phyloP scores from a whole-genome alignment of 2,797 vertebrate genomes.

The Pagetopsis macropterus region DNA sequence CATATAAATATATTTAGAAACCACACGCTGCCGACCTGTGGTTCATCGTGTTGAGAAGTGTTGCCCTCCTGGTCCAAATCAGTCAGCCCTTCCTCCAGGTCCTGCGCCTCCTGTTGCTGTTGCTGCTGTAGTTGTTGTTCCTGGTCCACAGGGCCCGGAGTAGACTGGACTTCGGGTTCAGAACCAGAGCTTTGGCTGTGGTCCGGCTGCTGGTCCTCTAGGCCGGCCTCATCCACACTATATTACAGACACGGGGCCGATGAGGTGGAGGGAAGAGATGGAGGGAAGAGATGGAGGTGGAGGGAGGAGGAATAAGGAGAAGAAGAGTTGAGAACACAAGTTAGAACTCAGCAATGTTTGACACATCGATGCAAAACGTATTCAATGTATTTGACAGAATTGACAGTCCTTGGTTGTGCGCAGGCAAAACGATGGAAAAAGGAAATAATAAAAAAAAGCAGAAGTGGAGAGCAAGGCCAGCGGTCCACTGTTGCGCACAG shows the following conservation, averaged over 20 bases:
- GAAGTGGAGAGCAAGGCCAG: slow-evolving; percentile 64
- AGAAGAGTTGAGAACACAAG: slow-evolving; percentile 14
- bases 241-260: slow-evolving; percentile 35
- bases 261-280: slow-evolving; percentile 8
- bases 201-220: slow-evolving; percentile 64
- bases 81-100: slow-evolving; percentile 50
- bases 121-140: slow-evolving; percentile 30
- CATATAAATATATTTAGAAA: not conserved
- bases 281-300: not conserved
- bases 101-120: slow-evolving; percentile 14
- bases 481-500: slow-evolving; percentile 65
- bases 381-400: slow-evolving; percentile 24
- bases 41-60: slow-evolving; percentile 55
- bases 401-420: slow-evolving; percentile 40
- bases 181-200: slow-evolving; percentile 55
- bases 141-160: slow-evolving; percentile 57
- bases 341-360: not conserved
- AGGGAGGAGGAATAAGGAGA: slow-evolving; percentile 14
- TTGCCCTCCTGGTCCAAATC: slow-evolving; percentile 65
- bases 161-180: slow-evolving; percentile 58
- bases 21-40: slow-evolving; percentile 57
- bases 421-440: slow-evolving; percentile 48
- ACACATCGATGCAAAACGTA: not conserved
- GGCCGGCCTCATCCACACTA: slow-evolving; percentile 68
- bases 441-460: slow-evolving; percentile 31